Evolutionary conservation across 2,113 vertebrate species (phyloP).

Genomic region (Takifugu flavidus): DNA sequence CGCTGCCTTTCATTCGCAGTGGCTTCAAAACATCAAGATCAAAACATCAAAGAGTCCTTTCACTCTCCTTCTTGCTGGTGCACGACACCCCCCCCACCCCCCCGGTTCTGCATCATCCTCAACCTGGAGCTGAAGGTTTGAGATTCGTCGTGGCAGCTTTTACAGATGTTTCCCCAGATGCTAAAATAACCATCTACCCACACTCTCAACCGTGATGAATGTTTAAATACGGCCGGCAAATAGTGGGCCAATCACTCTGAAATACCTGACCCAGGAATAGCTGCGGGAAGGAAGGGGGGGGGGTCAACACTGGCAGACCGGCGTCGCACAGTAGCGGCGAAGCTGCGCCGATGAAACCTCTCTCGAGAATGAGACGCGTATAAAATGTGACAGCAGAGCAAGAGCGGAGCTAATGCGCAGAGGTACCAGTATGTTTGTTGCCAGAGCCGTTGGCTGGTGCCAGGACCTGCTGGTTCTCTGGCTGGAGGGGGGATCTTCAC

Average conservation of each 20-base stretch:
- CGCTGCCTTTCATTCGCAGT: too few species aligned
- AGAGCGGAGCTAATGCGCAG: neutral
- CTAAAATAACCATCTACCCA: slow-evolving; percentile 29
- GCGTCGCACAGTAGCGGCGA: too few species aligned
- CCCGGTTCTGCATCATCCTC: too few species aligned
- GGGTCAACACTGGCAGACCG: neutral
- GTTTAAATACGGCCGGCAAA: slow-evolving; percentile 23
- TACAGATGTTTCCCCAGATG: slow-evolving; percentile 51
- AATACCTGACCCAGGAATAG: slow-evolving; percentile 31
- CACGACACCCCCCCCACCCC: too few species aligned
- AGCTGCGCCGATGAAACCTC: neutral
- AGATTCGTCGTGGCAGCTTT: slow-evolving; percentile 13
- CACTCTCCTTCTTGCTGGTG: neutral
- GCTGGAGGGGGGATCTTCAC: neutral
- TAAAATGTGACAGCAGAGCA: neutral
- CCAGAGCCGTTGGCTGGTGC: neutral
- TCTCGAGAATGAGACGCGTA: neutral
- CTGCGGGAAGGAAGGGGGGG: neutral
- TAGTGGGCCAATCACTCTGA: slow-evolving; percentile 13
- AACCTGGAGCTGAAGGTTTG: slow-evolving; percentile 12
- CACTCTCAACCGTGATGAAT: slow-evolving; percentile 9
- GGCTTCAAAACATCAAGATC: too few species aligned
- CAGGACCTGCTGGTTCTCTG: neutral
- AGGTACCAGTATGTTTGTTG: neutral
- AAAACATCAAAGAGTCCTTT: too few species aligned